These are phyloP conservation scores for Pipistrellus nathusii DNA, from an alignment of 2,797 vertebrate genomes.

Conservation along the genomic window DNA sequence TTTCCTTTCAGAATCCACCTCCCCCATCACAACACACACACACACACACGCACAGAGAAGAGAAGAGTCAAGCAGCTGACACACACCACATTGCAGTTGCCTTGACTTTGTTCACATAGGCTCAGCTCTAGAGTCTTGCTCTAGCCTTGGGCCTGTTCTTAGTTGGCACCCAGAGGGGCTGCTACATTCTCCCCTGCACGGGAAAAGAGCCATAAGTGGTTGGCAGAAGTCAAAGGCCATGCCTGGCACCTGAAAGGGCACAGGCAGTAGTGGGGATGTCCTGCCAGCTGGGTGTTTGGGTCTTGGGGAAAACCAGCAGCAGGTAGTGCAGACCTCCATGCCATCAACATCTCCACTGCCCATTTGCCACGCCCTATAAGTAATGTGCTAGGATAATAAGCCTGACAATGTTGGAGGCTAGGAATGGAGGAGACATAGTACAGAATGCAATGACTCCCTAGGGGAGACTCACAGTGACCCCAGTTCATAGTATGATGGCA, in stretches of 20 bases:
- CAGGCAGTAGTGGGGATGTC: background rate
- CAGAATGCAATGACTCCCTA: background rate
- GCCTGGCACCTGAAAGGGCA: background rate
- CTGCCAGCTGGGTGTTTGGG: background rate
- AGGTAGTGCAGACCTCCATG: background rate
- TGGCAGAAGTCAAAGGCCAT: slow-evolving; percentile 2
- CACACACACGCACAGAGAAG: too few species aligned
- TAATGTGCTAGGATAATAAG: background rate
- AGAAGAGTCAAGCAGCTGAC: slow-evolving; percentile 66
- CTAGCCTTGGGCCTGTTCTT: background rate
- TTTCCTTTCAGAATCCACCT: slow-evolving; percentile 55
- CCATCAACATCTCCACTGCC: background rate
- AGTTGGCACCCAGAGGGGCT: slow-evolving; percentile 19
- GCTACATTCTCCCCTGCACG: background rate
- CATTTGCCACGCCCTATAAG: background rate
- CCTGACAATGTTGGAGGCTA: background rate
- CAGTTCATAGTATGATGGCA: background rate
- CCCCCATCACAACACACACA: background rate
- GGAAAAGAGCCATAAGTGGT: background rate
- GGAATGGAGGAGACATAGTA: background rate
- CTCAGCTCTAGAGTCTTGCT: background rate
- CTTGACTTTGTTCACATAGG: slow-evolving; percentile 69
- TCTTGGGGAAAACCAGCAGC: background rate
- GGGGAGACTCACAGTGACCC: background rate
- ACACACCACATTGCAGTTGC: background rate